Evolutionary conservation across 2,113 vertebrate genomes (phyloP), one percentile per base, ranked within the genome.

Genomic region (Nerophis lumbriciformis): DNA sequence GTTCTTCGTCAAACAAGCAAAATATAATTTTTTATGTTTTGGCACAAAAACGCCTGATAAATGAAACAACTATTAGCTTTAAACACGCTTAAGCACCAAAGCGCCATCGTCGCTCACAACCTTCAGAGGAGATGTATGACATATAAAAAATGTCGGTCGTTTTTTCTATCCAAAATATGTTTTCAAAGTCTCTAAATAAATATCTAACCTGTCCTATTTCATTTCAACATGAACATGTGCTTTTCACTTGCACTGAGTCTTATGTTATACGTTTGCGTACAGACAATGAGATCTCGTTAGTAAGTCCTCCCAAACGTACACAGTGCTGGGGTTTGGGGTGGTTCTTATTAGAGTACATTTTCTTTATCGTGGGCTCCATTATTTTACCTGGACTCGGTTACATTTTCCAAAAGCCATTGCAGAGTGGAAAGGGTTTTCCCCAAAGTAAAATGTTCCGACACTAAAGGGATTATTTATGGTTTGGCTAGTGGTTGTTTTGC

Each of bases 391-490:
- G 8, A 50, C 59, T 65, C 48, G 6, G 12, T 72, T 70, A 69
- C 38, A 44, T 53, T 56, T 50, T 64, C 73, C 49, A 50, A 53
- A 45, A 16, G 64, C 54, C 68, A 60, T 61, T 48, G 42, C 66
- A 58, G 68, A 65, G 65, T 69, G 39, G 45, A 66, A 28, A 53
- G 39, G 65, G 2, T 48, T 65, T 73, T 72, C 7, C 59, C 66
- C 2, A 58, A 66, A 71, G 48, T 53, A 36, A 80, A 66, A 75
- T 61, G 1, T 47, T 45, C 44, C 35, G 57, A 44, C 57, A 19
- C 57, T 59, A 66, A 50, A 71, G 37, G 47, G 16, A 10, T 64
- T 82, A 78, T 82, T 81, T 78, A 82, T 76, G 79, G 51, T 81
- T 76, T 64, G 66, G 56, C 63, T 58, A 16, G 48, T 65, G n/a